A percentile compares a stretch with the other conserved stretches of the same genome.
These are phyloP conservation scores for Harpalus rufipes DNA, from an alignment of 2,888 invertebrate genomes.

Conservation along the genomic window DNA sequence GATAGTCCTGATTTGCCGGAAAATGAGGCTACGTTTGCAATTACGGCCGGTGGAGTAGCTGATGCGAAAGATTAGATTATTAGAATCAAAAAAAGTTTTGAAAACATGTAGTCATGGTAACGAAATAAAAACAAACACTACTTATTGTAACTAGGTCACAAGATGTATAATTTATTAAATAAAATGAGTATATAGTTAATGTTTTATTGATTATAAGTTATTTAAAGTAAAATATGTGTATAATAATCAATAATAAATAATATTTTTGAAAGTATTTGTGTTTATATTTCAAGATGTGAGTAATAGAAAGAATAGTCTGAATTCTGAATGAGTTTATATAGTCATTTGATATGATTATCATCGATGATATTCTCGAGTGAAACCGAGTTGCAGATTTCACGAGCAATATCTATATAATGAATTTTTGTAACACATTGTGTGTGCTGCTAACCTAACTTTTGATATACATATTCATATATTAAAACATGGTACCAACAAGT, in stretches of 20 bases:
- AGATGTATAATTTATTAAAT: too few species aligned
- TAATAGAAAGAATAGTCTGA: neutral
- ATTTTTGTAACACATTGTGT: too few species aligned
- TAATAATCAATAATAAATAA: neutral
- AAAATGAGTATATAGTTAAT: neutral
- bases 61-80: conserved; percentile 71
- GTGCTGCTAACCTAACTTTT: too few species aligned
- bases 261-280: neutral
- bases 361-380: too few species aligned
- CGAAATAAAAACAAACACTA: too few species aligned
- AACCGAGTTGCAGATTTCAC: too few species aligned
- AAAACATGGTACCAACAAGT: too few species aligned
- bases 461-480: too few species aligned
- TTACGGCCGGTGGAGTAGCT: conserved; percentile 78
- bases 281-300: neutral
- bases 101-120: too few species aligned
- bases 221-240: neutral
- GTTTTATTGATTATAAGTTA: neutral
- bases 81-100: neutral
- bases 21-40: conserved; percentile 87
- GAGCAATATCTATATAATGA: too few species aligned
- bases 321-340: neutral
- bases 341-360: too few species aligned
- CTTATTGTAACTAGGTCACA: too few species aligned
- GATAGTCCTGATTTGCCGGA: conserved; percentile 91